These are phyloP conservation scores for Drosophila percnosoma DNA, from an alignment of 2,888 invertebrate genomes.

Conservation along the genomic window DNA sequence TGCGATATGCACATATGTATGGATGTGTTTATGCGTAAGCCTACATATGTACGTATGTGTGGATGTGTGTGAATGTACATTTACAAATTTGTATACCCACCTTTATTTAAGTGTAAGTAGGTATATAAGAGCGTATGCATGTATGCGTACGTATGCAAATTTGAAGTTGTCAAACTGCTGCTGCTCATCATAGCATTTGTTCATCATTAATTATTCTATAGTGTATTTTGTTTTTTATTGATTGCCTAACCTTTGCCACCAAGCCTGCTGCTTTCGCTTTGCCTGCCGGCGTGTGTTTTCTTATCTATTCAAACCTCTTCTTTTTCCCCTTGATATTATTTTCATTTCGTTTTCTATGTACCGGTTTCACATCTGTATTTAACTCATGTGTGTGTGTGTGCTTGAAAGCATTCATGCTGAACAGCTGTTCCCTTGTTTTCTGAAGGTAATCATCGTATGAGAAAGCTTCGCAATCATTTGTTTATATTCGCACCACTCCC, in stretches of 20 bases:
- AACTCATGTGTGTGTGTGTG: slow-evolving; percentile 3
- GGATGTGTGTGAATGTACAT: not conserved
- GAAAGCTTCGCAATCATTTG: slow-evolving; percentile 56
- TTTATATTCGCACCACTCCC: slow-evolving; percentile 34
- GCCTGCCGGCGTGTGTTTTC: slow-evolving; percentile 56
- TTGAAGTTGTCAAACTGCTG: slow-evolving; percentile 24
- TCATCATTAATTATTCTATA: slow-evolving; percentile 22
- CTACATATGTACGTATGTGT: not conserved
- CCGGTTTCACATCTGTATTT: slow-evolving; percentile 23
- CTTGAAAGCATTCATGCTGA: slow-evolving; percentile 50
- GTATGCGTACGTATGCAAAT: slow-evolving; percentile 46
- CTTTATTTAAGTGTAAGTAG: slow-evolving; percentile 11
- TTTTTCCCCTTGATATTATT: slow-evolving; percentile 18
- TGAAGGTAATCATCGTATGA: slow-evolving; percentile 42
- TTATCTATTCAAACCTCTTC: slow-evolving; percentile 31
- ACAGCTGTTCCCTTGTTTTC: slow-evolving; percentile 65
- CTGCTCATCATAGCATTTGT: slow-evolving; percentile 29
- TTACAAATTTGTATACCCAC: slow-evolving; percentile 9
- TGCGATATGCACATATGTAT: slow-evolving; percentile 11
- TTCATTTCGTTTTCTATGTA: slow-evolving; percentile 30
- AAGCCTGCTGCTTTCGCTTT: slow-evolving; percentile 6
- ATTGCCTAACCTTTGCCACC: slow-evolving; percentile 57
- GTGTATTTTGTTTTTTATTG: slow-evolving; percentile 48
- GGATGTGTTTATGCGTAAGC: not conserved
- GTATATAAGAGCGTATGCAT: not conserved